Conservation (phyloP, 2,888 invertebrate species). For the Lasioglossum villosulum region DNA sequence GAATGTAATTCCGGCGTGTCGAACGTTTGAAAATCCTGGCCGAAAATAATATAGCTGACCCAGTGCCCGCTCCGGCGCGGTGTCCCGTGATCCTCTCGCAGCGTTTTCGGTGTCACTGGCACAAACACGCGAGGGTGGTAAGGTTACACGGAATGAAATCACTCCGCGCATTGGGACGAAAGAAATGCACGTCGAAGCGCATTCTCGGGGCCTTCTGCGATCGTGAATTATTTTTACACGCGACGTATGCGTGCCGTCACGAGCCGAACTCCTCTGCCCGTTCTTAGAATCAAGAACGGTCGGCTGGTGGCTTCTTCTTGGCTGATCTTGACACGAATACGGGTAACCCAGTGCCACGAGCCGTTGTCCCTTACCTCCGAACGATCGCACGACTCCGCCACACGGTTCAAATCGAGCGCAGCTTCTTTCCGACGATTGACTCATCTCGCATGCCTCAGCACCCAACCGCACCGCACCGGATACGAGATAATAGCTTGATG, state of each 20-base stretch:
- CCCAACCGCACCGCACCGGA: too few species aligned
- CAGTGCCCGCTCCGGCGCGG: constrained; percentile 34
- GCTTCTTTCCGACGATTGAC: constrained; percentile 49
- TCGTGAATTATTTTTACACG: constrained; percentile 61
- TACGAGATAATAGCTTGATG: too few species aligned
- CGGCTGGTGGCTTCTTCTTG: constrained; percentile 13
- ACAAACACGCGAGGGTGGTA: constrained; percentile 46
- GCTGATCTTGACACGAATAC: constrained; percentile 80
- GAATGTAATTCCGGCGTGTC: background rate
- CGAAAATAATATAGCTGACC: constrained; percentile 49
- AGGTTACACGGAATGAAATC: constrained; percentile 22
- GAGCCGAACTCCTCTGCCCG: background rate
- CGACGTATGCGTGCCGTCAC: constrained; percentile 30
- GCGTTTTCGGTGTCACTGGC: constrained; percentile 47
- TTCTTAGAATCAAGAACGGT: constrained; percentile 34
- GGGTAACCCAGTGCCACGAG: constrained; percentile 67
- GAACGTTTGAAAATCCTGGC: constrained; percentile 40
- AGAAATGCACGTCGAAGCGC: constrained; percentile 46
- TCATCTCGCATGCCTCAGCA: constrained; percentile 36
- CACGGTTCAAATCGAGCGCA: constrained; percentile 61
- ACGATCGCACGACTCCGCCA: constrained; percentile 25
- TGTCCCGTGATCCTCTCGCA: background rate
- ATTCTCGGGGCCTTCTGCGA: constrained; percentile 33
- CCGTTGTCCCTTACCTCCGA: constrained; percentile 46
- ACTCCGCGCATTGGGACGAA: constrained; percentile 17